Conservation (phyloP, 2,113 vertebrate species). For the Spermophilus dauricus region DNA sequence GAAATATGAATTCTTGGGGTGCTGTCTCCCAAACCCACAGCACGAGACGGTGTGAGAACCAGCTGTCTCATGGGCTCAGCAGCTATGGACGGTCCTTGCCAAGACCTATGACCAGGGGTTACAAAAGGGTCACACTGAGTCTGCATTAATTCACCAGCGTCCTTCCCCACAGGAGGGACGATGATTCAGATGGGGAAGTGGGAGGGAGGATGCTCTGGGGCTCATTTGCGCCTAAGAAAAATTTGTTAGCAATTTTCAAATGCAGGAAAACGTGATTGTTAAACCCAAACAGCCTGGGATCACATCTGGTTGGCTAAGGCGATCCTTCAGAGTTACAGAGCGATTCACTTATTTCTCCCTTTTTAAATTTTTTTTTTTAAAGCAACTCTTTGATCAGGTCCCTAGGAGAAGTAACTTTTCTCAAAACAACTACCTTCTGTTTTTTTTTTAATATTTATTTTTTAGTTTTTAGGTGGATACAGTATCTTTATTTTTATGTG, state of each 20-base stretch:
- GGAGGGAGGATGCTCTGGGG: neutral
- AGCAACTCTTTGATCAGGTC: neutral
- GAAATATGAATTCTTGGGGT: too few species aligned
- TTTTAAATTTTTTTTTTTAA: neutral
- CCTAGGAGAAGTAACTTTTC: neutral
- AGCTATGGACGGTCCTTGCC: too few species aligned
- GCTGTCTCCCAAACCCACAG: too few species aligned
- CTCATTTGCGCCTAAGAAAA: neutral
- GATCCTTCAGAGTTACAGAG: neutral
- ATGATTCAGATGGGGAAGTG: neutral
- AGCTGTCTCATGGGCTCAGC: neutral
- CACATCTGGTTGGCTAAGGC: neutral
- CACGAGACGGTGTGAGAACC: neutral
- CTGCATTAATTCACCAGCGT: neutral
- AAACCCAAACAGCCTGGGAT: neutral
- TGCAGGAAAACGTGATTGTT: neutral
- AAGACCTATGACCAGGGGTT: neutral
- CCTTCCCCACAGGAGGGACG: neutral
- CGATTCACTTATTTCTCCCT: neutral
- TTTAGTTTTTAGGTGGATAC: too few species aligned
- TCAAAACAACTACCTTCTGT: neutral
- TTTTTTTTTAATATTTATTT: neutral
- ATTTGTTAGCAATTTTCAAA: neutral
- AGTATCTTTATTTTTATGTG: too few species aligned
- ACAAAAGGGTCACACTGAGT: neutral